These are phyloP conservation scores for Eublepharis macularius DNA, from an alignment of 2,113 vertebrate species.

Conservation along the genomic window DNA sequence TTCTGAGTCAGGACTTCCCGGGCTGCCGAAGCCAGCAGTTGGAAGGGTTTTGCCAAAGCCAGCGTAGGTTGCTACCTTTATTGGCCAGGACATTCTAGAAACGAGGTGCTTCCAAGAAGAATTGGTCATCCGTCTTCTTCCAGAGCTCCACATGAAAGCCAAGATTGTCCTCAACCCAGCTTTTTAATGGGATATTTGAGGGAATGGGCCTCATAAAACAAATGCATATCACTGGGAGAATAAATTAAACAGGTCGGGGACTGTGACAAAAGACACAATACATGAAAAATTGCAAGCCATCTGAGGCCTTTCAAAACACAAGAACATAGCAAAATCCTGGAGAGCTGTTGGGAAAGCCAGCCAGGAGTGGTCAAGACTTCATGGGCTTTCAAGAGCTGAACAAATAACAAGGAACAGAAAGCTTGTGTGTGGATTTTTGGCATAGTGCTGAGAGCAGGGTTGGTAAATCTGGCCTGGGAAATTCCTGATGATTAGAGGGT, in stretches of 20 bases:
- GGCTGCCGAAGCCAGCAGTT: slow-evolving; percentile 27
- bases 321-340: not conserved
- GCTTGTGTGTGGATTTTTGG: too few relatives aligned
- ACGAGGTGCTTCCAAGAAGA: not conserved
- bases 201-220: not conserved
- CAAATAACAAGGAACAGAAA: too few relatives aligned
- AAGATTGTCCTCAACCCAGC: rapidly evolving
- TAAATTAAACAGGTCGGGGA: not conserved
- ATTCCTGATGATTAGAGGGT: too few relatives aligned
- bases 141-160: not conserved
- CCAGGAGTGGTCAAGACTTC: too few relatives aligned
- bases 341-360: too few relatives aligned
- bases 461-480: too few relatives aligned
- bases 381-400: too few relatives aligned
- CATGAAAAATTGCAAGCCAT: not conserved
- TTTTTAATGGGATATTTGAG: not conserved
- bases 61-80: not conserved
- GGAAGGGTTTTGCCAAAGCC: slow-evolving; percentile 21
- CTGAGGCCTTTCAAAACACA: not conserved
- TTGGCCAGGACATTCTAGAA: not conserved
- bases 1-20: not conserved
- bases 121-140: not conserved
- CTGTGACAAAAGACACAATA: not conserved
- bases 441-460: too few relatives aligned
- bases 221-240: not conserved